Percentiles rank a stretch among this genome's conserved stretches.
Conservation (phyloP, 1,140 invertebrate species). For the Megathymus violae region DNA sequence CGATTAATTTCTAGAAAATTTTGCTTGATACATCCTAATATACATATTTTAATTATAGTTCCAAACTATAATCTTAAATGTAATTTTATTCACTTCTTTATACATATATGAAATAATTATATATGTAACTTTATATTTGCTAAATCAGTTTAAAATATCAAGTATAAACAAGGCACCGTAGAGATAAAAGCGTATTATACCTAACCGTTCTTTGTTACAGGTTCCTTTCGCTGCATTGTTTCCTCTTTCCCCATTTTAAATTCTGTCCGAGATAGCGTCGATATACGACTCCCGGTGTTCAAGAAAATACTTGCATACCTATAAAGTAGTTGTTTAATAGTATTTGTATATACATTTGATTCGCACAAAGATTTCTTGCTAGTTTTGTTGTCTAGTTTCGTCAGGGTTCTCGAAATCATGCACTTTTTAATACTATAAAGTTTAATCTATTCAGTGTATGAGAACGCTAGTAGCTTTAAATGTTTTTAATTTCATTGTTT, state of each 20-base stretch:
- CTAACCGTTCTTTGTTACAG: slow-evolving; percentile 84
- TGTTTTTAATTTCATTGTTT: no score
- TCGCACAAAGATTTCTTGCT: not conserved
- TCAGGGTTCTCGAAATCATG: not conserved
- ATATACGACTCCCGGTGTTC: slow-evolving; percentile 19
- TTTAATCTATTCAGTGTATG: no score
- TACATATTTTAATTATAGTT: no score
- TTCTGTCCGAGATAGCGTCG: slow-evolving; percentile 86
- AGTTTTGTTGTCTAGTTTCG: not conserved
- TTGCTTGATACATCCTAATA: no score
- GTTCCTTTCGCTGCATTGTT: slow-evolving; percentile 94
- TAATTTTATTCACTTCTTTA: no score
- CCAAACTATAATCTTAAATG: no score
- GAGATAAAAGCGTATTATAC: slow-evolving; percentile 37
- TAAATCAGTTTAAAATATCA: no score
- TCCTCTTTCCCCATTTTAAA: slow-evolving; percentile 92
- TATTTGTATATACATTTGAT: not conserved
- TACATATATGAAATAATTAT: not conserved
- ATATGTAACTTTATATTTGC: not conserved
- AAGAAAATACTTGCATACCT: slow-evolving; percentile 19
- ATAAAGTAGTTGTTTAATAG: slow-evolving; percentile 6
- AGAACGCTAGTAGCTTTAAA: no score
- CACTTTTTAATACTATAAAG: no score
- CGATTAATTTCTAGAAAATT: no score
- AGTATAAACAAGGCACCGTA: slow-evolving; percentile 7